Evolutionary conservation across 1,140 invertebrate genomes (phyloP).

Genomic region (Popillia japonica): DNA sequence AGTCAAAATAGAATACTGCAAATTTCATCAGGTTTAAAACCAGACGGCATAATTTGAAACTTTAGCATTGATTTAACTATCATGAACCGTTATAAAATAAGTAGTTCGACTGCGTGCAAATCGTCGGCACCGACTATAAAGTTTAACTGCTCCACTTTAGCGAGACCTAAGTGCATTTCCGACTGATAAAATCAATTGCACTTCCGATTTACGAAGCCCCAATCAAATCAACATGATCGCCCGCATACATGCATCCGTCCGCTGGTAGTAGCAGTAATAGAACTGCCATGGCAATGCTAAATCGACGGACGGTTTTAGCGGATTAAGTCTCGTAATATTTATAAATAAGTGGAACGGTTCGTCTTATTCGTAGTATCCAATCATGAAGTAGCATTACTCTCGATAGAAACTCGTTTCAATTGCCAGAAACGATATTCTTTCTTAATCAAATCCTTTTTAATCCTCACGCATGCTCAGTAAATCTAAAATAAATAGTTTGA

Average conservation of each 20-base stretch:
- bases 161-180: conserved; percentile 24
- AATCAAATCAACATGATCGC: conserved; percentile 32
- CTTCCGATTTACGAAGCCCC: conserved; percentile 16
- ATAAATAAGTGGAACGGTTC: not conserved
- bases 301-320: conserved; percentile 15
- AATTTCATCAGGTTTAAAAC: not conserved
- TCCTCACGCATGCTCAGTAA: no score
- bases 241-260: not conserved
- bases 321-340: conserved; percentile 10
- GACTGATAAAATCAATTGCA: conserved; percentile 28
- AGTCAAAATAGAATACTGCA: not conserved
- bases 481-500: no score
- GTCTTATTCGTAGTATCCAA: not conserved
- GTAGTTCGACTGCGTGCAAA: not conserved
- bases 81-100: conserved; percentile 1
- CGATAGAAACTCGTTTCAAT: no score
- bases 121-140: conserved; percentile 8
- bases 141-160: conserved; percentile 22
- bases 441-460: no score
- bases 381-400: no score
- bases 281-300: not conserved
- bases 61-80: conserved; percentile 19
- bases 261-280: not conserved
- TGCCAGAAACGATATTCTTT: no score
- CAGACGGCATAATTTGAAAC: conserved; percentile 10